Base-by-base conservation (phyloP, 2,888 invertebrate species). In the Diarsia rubi region DNA sequence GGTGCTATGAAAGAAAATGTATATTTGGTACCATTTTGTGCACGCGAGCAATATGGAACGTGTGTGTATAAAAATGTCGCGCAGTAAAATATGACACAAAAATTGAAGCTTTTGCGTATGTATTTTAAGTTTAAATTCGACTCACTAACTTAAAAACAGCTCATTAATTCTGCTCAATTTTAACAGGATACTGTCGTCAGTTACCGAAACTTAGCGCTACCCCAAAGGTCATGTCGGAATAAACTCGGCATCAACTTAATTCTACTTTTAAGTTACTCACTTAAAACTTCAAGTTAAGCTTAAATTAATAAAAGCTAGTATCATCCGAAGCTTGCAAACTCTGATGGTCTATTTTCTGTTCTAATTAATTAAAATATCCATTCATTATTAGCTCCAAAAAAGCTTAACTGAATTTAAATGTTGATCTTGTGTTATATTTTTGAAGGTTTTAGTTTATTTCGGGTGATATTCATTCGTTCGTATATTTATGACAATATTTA, bases 251-350 rank as follows among this genome's bases (percentile, higher is more conserved):
- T 77, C 85, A 82, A 90, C 89, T 90, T 86, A 88, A 89, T 90
- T 89, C 86, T 82, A 85, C 88, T 89, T 88, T 88, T 85, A 89
- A 91, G 86, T 89, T 86, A 88, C 84, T 90, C 88, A 88, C 88
- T 91, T 89, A 86, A 88, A 90, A 88, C 86, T 91, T 81, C 71
- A 80, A 81, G 79, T 82, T 82, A 80, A 88, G 85, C 82, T 79
- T 86, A 86, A 91, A 88, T 90, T 89, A 90, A 89, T 90, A 87
- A 91, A 85, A 86, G 85, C 81, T 86, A 85, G 85, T 86, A 88
- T 88, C 83, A 86, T 88, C 85, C 3, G 47, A 80, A 73, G 73
- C 72, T 86, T 66, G 37, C 57, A 68, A 86, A 89, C 84, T 86
- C 85, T 64, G 42, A 24, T 63, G 73, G 73, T 82, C 78, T 84